Base-by-base conservation (phyloP, 2,113 vertebrate genomes). In the Peromyscus polionotus region DNA sequence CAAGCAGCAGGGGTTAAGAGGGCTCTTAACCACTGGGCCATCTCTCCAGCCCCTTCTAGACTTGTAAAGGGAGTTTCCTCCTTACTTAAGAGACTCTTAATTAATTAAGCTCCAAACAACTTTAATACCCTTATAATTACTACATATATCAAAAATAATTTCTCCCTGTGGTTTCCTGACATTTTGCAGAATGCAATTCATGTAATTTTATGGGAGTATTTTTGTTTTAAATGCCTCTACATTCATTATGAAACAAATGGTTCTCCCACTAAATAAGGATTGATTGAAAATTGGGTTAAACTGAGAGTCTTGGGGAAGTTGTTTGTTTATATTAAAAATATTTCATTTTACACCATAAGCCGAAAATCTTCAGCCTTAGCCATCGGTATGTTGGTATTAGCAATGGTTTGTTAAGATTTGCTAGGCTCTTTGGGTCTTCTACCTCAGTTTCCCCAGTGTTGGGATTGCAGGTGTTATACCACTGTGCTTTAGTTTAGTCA, bases 291-390 rank as follows among this genome's bases (percentile, higher is more conserved):
- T 76, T 92, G 54, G 88, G 1, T 83, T 93, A 87, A 89, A 36
- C 67, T 93, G 75, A 88, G 96, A 87, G 48, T 59, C 51, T 84
- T 63, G 59, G 79, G 20, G 51, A n/a, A 81, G 79, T 81, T 81
- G 54, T 57, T 96, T 92, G 31, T 96, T 95, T 90, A 51, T 68
- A 68, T 90, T 93, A 94, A 59, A 97, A 97, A 88, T 70, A 59
- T 54, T 89, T 92, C 54, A 88, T 96, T 98, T 97, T 94, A 88
- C 65, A 36, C 26, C 79, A n/a, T 92, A 22, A 93, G 33, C 45
- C 89, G 16, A 75, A 95, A 93, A 90, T 95, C 70, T 95, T 68
- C 77, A 65, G 42, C 81, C 63, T 89, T 97, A 83, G 36, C 73
- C 45, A 81, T 4, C 8, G 12, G 33, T 85, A 59, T 39, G 45